A percentile compares a stretch with the other conserved stretches of the same genome.
These are phyloP conservation scores for Anguilla megastoma DNA, from an alignment of 2,797 vertebrate genomes.

Conservation along the genomic window DNA sequence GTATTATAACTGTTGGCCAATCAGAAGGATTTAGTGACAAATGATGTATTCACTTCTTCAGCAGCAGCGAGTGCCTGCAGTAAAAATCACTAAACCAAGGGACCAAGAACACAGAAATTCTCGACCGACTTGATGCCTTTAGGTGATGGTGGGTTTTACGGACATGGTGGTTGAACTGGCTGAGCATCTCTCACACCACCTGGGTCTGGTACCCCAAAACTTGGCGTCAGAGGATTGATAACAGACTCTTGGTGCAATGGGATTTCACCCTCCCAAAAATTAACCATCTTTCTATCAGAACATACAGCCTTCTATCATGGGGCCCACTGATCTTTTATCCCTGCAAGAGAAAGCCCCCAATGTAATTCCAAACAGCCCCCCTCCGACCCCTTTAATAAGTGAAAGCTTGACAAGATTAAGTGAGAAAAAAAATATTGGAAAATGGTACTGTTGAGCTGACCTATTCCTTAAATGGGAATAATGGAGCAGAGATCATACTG, in stretches of 20 bases:
- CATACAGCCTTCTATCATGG: background rate
- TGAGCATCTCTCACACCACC: background rate
- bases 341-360: slow-evolving; percentile 11
- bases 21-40: background rate
- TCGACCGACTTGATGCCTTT: background rate
- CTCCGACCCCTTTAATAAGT: slow-evolving; percentile 26
- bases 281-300: slow-evolving; percentile 9
- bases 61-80: background rate
- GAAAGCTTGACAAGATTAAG: slow-evolving; percentile 31
- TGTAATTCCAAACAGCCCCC: slow-evolving; percentile 20
- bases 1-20: background rate
- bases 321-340: slow-evolving; percentile 21
- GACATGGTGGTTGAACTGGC: background rate
- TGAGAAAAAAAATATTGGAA: slow-evolving; percentile 26
- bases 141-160: background rate
- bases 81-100: background rate
- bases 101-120: background rate
- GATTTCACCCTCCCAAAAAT: slow-evolving; percentile 15
- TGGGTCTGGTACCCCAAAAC: background rate
- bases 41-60: background rate
- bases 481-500: background rate
- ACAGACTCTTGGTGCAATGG: slow-evolving; percentile 6
- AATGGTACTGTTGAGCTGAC: slow-evolving; percentile 25
- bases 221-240: slow-evolving; percentile 15
- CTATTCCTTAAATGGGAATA: slow-evolving; percentile 38